These are phyloP conservation scores for Xanthia togata DNA, from an alignment of 2,888 invertebrate species.

Conservation along the genomic window DNA sequence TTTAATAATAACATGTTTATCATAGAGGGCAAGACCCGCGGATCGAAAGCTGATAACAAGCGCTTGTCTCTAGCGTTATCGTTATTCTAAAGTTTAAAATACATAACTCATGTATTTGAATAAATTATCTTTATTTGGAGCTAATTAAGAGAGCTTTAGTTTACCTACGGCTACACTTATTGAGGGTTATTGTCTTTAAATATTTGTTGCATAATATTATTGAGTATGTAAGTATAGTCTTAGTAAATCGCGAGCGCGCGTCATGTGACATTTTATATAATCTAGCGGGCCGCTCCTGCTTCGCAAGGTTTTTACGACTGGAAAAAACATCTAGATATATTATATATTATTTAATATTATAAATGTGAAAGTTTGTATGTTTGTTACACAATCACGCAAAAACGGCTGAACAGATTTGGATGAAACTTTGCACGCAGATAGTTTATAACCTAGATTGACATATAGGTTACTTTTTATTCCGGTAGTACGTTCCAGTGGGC, in stretches of 20 bases:
- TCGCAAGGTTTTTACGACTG: too few relatives aligned
- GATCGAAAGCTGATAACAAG: conserved; percentile 60
- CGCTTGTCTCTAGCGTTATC: conserved; percentile 37
- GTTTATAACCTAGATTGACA: too few relatives aligned
- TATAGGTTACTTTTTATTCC: too few relatives aligned
- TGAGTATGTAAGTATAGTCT: neutral
- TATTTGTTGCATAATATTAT: conserved; percentile 24
- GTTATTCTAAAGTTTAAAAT: conserved; percentile 37
- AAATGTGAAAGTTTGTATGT: too few relatives aligned
- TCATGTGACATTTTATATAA: neutral
- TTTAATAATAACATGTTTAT: conserved; percentile 61
- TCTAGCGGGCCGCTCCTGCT: too few relatives aligned
- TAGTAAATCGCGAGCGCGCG: neutral
- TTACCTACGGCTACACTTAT: conserved; percentile 18
- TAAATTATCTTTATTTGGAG: conserved; percentile 32
- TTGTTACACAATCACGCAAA: too few relatives aligned
- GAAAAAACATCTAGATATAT: too few relatives aligned
- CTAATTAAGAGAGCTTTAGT: conserved; percentile 37
- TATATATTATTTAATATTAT: too few relatives aligned
- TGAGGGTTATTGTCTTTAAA: conserved; percentile 22
- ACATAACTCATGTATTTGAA: conserved; percentile 19
- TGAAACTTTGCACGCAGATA: too few relatives aligned
- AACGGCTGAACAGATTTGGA: too few relatives aligned
- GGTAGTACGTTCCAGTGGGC: too few relatives aligned
- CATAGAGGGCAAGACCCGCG: conserved; percentile 65